phyloP scores from a whole-genome alignment of 2,888 invertebrate genomes.

The Petrolisthes cinctipes region DNA sequence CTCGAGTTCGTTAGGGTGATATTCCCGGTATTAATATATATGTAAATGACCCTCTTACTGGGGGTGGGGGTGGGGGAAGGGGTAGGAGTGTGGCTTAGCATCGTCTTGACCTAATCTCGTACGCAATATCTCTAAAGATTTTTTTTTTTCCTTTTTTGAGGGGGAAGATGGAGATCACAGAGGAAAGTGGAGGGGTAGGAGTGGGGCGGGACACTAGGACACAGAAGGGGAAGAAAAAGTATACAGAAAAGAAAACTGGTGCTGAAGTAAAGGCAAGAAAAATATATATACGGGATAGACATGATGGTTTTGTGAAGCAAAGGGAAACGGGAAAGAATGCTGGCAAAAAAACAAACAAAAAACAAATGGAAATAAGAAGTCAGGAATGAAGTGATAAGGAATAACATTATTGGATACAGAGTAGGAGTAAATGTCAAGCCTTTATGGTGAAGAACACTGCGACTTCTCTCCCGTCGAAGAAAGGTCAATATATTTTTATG shows the following conservation, averaged over 20 bases:
- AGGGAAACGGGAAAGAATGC: no score
- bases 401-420: no score
- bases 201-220: neutral
- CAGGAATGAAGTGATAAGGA: no score
- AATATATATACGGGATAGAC: no score
- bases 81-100: slow-evolving; percentile 33
- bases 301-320: no score
- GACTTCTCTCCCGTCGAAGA: no score
- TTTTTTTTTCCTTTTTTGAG: slow-evolving; percentile 1
- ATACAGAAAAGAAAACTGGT: neutral
- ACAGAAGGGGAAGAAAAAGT: neutral
- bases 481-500: no score
- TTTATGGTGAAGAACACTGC: no score
- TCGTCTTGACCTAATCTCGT: slow-evolving; percentile 34
- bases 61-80: neutral
- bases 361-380: no score
- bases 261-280: no score
- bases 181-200: neutral
- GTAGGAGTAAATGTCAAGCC: no score
- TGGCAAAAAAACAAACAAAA: no score
- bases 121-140: slow-evolving; percentile 23
- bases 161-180: neutral
- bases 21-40: slow-evolving; percentile 50
- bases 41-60: slow-evolving; percentile 46
- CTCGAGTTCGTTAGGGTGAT: slow-evolving; percentile 39